These are phyloP conservation scores for Cottoperca gobio DNA, from an alignment of 2,797 vertebrate genomes.

Conservation along the genomic window DNA sequence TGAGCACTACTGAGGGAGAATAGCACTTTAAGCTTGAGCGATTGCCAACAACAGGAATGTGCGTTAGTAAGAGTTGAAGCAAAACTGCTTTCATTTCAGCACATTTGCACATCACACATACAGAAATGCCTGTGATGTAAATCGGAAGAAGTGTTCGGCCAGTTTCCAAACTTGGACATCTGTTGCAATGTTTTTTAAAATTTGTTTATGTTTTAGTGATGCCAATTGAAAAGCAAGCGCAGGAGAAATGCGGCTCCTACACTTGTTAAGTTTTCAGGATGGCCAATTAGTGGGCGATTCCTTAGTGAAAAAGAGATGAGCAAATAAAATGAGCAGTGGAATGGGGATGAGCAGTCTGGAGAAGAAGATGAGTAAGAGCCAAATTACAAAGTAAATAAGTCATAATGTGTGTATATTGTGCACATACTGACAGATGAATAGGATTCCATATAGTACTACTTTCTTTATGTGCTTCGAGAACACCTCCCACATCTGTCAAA, in stretches of 20 bases:
- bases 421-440: conserved; percentile 2
- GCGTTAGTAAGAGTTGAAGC: not conserved
- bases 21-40: not conserved
- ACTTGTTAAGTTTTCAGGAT: conserved; percentile 11
- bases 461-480: conserved; percentile 28
- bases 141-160: not conserved
- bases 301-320: not conserved
- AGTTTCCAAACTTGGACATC: conserved; percentile 27
- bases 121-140: conserved; percentile 26
- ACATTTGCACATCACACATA: conserved; percentile 21
- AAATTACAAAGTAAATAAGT: conserved; percentile 26
- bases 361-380: conserved; percentile 15
- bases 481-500: conserved; percentile 35
- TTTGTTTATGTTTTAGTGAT: conserved; percentile 2
- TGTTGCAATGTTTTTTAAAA: conserved; percentile 1
- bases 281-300: conserved; percentile 42
- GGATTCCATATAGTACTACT: not conserved
- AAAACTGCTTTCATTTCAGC: not conserved
- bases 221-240: conserved; percentile 11
- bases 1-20: not conserved
- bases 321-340: conserved; percentile 7
- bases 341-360: conserved; percentile 10
- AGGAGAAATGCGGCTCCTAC: conserved; percentile 1
- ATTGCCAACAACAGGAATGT: not conserved
- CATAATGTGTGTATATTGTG: not conserved